Conservation (phyloP, 2,113 vertebrate species). For the Struthio camelus region DNA sequence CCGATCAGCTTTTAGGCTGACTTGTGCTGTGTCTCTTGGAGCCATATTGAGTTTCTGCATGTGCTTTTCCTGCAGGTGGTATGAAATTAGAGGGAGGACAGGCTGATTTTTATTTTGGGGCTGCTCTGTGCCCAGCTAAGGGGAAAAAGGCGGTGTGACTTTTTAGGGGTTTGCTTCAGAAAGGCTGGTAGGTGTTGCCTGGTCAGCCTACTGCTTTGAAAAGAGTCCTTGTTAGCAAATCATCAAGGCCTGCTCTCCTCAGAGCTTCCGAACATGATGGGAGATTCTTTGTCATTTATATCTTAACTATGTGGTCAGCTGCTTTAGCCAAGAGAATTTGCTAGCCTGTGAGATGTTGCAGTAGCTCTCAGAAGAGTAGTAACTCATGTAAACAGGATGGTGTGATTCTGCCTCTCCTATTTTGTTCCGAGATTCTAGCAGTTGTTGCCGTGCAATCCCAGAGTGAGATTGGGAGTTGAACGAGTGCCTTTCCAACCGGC, state of each 20-base stretch:
- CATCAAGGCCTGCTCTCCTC: not conserved
- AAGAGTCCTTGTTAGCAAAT: not conserved
- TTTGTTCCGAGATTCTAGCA: too few relatives aligned
- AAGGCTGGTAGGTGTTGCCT: not conserved
- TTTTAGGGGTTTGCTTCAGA: not conserved
- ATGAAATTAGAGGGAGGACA: not conserved
- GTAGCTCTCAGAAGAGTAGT: not conserved
- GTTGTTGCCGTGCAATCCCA: accelerated
- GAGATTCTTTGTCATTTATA: not conserved
- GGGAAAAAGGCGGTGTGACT: accelerated
- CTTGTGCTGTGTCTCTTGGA: not conserved
- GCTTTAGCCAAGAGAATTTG: not conserved
- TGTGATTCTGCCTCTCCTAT: not conserved
- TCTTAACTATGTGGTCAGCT: not conserved
- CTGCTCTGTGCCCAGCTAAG: not conserved
- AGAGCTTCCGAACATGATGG: not conserved
- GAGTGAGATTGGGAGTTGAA: not conserved
- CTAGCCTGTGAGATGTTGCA: not conserved
- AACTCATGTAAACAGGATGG: not conserved
- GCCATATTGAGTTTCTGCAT: not conserved
- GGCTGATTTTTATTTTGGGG: not conserved
- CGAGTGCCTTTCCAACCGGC: not conserved
- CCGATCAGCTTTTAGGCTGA: not conserved
- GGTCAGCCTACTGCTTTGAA: too few relatives aligned
- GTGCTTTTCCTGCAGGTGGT: not conserved